Base-by-base conservation (phyloP, 1,140 invertebrate species). In the Halotydeus destructor region DNA sequence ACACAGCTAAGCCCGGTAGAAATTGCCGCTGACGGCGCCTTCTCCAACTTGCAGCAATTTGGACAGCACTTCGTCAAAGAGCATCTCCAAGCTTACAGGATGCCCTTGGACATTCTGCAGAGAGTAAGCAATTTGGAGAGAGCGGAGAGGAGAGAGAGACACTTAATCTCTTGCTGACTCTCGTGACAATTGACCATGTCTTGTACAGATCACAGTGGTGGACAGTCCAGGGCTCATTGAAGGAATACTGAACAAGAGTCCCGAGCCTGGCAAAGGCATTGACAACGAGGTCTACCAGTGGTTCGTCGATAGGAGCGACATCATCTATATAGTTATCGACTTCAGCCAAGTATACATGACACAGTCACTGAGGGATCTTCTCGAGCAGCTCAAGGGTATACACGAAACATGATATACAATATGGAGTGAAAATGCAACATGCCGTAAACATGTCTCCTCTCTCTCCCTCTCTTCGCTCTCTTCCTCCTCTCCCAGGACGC, bases 191-290 rank as follows among this genome's bases (percentile, higher is more conserved):
- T 4, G n/a, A 38, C 24, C 21, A 24, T 30, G 23, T 9, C 16
- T 44, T 45, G 37, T 61, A 38, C 57, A 86, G 83, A 78, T 89
- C 12, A 91, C 86, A 56, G 79, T 94, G 52, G 81, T 93, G 23
- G 86, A 94, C 67, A 91, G 89, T 55, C 86, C 86, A 38, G 86
- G 86, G 43, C 86, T 93, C 52, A 63, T 91, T 47, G 86, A 93
- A 68, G 12, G 21, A 27, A 11, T 43, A 11, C 32, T n/a, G 14
- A 82, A 88, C 48, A 69, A 81, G 42, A 86, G 88, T 60, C 80
- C 85, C 66, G 85, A 88, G 44, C 70, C 85, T 33, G 69, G 84
- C 26, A 91, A 91, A 58, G 81, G 84, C 31, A 89, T 89, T 60
- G 45, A 47, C 26, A 89, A 88, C 54, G 85, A 91, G 54, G 85